Evolutionary conservation across 1,140 invertebrate genomes (phyloP).

Genomic region (Stegodyphus mimosarum): DNA sequence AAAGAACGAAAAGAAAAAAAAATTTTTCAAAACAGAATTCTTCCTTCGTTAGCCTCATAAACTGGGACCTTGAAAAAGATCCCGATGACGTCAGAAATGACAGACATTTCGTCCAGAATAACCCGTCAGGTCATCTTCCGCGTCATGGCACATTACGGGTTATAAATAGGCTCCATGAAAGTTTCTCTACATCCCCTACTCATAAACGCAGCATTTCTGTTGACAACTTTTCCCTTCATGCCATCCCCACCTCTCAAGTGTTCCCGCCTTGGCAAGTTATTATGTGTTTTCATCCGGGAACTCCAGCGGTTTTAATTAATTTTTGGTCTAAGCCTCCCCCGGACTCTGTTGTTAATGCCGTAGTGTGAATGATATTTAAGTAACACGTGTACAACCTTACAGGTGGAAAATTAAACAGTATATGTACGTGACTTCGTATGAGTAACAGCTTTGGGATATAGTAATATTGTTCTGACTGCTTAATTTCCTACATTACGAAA

Average conservation of each 20-base stretch:
- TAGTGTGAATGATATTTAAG: background rate
- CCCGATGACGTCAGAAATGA: conserved; percentile 8
- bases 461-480: too few species aligned
- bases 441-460: too few species aligned
- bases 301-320: conserved; percentile 1
- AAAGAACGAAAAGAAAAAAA: too few species aligned
- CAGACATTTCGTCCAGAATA: conserved; percentile 7
- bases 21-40: too few species aligned
- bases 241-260: background rate
- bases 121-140: background rate
- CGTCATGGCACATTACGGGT: background rate
- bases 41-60: too few species aligned
- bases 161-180: conserved; percentile 7
- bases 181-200: too few species aligned
- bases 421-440: too few species aligned
- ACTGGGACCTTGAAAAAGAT: background rate
- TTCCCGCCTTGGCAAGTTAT: too few species aligned
- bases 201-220: background rate
- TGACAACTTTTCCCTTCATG: conserved; percentile 1
- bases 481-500: too few species aligned
- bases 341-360: background rate
- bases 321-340: background rate
- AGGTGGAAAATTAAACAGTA: too few species aligned
- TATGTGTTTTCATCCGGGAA: too few species aligned
- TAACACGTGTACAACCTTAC: too few species aligned